Evolutionary conservation across 1,140 invertebrate species (phyloP).

Genomic region (Bombus sibiricus): DNA sequence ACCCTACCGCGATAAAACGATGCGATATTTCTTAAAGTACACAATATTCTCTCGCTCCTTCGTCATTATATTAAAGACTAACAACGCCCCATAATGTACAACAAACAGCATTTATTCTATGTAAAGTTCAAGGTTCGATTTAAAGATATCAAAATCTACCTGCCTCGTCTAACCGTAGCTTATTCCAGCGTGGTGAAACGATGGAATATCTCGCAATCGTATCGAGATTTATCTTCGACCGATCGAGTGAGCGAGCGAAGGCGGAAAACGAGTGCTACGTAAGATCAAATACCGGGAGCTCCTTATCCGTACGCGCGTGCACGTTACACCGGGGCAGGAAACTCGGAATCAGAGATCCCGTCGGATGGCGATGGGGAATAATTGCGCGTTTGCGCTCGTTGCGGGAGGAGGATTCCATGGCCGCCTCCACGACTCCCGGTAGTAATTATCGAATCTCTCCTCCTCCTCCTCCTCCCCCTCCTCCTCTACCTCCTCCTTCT

Average conservation of each 20-base stretch:
- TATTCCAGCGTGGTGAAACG: not conserved
- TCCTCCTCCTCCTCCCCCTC: slow-evolving; percentile 54
- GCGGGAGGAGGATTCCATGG: slow-evolving; percentile 78
- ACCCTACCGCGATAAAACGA: too few species aligned
- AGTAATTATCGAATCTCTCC: slow-evolving; percentile 82
- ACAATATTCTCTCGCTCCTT: too few species aligned
- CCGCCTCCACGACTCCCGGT: slow-evolving; percentile 82
- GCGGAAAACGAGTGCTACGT: slow-evolving; percentile 39
- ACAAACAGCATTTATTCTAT: too few species aligned
- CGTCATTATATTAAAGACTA: too few species aligned
- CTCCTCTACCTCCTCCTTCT: slow-evolving; percentile 26
- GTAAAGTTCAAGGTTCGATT: too few species aligned
- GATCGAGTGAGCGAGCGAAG: slow-evolving; percentile 15
- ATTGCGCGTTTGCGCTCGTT: slow-evolving; percentile 82
- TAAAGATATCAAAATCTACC: too few species aligned
- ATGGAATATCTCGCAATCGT: not conserved
- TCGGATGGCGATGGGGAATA: slow-evolving; percentile 77
- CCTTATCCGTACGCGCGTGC: slow-evolving; percentile 53
- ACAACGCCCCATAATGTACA: too few species aligned
- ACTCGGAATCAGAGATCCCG: slow-evolving; percentile 77
- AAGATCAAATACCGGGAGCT: slow-evolving; percentile 62
- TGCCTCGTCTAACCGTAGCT: too few species aligned
- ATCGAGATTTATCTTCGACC: slow-evolving; percentile 2
- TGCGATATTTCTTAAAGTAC: too few species aligned
- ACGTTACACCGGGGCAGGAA: slow-evolving; percentile 68